Evolutionary conservation across 2,797 vertebrate species (phyloP), one percentile per base, ranked within the genome.

Genomic region (Oreonectes daqikongensis): DNA sequence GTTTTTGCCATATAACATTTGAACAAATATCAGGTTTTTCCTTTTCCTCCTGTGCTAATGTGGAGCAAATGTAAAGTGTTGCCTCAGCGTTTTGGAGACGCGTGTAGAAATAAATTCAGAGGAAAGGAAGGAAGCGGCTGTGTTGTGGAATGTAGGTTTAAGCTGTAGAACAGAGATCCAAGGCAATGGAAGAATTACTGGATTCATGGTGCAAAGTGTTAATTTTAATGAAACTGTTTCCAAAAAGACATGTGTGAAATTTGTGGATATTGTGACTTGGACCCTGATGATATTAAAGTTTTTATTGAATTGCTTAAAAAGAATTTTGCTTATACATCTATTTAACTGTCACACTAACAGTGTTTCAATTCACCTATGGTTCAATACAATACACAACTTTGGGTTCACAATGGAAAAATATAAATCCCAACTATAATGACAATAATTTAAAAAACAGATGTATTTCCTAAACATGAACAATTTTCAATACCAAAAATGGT

Each of bases 51-150:
- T 87, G 88, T 88, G 69, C 14, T 55, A 11, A 87, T 84, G 73
- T 73, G 86, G 84, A 77, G 75, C 82, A 87, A 84, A 85, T 60
- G 81, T 85, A 89, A 88, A 68, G 52, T 81, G 89, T 83, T 32
- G 46, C 28, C 84, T 94, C 89, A 91, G 91, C 91, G 75, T 86
- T 92, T 76, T 87, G 73, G 84, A 84, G 89, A 88, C 79, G 82
- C 87, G 64, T 80, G 30, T 75, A 75, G 80, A 55, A 24, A 52
- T 60, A 71, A 50, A 64, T 70, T 65, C 22, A 35, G 55, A 68
- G 69, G 77, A 79, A 87, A 88, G 85, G 90, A 92, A 92, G 90
- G 90, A 92, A 92, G 82, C 75, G 66, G 81, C 35, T 18, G 7
- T 59, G 22, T 40, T 72, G 72, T 53, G 59, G 72, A 79, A 70